A percentile compares a stretch with the other conserved stretches of the same genome.
Conservation (phyloP, 2,113 vertebrate genomes). For the Sapayoa aenigma region DNA sequence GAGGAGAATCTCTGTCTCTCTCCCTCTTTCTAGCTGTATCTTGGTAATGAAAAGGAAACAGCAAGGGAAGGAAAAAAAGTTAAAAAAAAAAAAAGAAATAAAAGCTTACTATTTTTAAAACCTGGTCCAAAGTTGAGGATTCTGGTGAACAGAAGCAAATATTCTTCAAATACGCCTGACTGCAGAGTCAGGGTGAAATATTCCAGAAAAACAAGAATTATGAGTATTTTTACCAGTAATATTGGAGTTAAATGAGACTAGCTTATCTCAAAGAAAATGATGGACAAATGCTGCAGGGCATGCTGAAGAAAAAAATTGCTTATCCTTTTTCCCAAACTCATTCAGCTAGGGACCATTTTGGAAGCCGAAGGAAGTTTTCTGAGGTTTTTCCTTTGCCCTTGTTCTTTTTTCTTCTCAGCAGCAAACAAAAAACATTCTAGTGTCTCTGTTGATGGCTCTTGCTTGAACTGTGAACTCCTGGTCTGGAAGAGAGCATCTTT, state of each 20-base stretch:
- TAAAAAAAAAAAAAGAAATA: not conserved
- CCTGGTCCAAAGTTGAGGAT: not conserved
- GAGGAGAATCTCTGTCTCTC: not conserved
- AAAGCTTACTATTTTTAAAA: constrained; percentile 14
- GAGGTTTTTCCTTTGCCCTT: not conserved
- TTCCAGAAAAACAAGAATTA: not conserved
- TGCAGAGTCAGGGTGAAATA: constrained; percentile 12
- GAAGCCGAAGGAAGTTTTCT: not conserved
- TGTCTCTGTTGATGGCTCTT: not conserved
- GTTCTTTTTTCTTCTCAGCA: not conserved
- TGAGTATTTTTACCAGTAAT: constrained; percentile 12
- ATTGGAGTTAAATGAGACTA: not conserved
- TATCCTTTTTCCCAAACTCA: not conserved
- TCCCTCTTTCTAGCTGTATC: not conserved
- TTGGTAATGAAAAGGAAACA: constrained; percentile 44
- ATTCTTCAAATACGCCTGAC: not conserved
- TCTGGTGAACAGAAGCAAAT: constrained; percentile 7
- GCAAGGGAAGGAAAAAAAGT: not conserved
- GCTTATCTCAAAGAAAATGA: constrained; percentile 29
- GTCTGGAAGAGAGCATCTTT: not conserved
- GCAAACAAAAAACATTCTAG: not conserved
- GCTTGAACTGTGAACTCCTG: not conserved
- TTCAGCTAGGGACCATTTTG: not conserved
- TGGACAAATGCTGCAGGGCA: constrained; percentile 32
- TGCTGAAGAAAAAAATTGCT: not conserved